phyloP scores from a whole-genome alignment of 2,797 vertebrate genomes.

The Sebastes hopkinsi region DNA sequence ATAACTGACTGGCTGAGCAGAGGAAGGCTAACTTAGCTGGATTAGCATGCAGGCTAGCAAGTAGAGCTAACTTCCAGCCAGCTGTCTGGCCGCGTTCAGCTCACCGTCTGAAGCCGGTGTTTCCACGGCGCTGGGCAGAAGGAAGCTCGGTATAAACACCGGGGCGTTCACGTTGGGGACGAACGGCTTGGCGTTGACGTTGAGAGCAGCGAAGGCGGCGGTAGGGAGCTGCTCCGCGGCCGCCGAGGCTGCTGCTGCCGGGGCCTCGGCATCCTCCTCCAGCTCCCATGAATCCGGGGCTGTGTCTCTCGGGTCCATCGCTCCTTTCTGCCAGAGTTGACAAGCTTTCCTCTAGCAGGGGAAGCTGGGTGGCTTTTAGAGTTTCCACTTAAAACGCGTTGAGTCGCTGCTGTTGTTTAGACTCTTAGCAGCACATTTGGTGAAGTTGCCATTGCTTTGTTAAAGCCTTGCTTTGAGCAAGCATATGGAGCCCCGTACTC shows the following conservation, averaged over 20 bases:
- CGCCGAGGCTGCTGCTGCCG: slow-evolving; percentile 72
- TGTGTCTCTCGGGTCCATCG: slow-evolving; percentile 91
- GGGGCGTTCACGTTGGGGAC: slow-evolving; percentile 94
- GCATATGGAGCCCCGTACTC: slow-evolving; percentile 65
- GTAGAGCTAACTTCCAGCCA: slow-evolving; percentile 70
- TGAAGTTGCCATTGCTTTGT: slow-evolving; percentile 74
- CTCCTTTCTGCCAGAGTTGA: slow-evolving; percentile 60
- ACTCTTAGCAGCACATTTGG: slow-evolving; percentile 80
- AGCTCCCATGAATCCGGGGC: slow-evolving; percentile 99
- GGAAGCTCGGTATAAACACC: slow-evolving; percentile 93
- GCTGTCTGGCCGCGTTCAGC: slow-evolving; percentile 39
- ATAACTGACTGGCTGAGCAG: slow-evolving; percentile 9
- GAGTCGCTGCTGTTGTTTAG: slow-evolving; percentile 58
- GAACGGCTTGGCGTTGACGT: slow-evolving; percentile 97
- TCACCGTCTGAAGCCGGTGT: slow-evolving; percentile 76
- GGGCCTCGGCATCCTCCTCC: slow-evolving; percentile 92
- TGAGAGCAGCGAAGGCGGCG: slow-evolving; percentile 92
- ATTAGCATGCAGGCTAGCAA: slow-evolving; percentile 67
- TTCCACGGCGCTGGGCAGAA: slow-evolving; percentile 75
- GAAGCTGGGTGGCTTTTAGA: neutral
- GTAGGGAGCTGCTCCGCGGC: slow-evolving; percentile 84
- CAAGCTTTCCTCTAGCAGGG: slow-evolving; percentile 20
- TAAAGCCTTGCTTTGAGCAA: slow-evolving; percentile 53
- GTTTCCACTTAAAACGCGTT: slow-evolving; percentile 19
- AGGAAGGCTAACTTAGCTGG: slow-evolving; percentile 69